phyloP scores from a whole-genome alignment of 2,113 vertebrate genomes.

The Clarias magur region DNA sequence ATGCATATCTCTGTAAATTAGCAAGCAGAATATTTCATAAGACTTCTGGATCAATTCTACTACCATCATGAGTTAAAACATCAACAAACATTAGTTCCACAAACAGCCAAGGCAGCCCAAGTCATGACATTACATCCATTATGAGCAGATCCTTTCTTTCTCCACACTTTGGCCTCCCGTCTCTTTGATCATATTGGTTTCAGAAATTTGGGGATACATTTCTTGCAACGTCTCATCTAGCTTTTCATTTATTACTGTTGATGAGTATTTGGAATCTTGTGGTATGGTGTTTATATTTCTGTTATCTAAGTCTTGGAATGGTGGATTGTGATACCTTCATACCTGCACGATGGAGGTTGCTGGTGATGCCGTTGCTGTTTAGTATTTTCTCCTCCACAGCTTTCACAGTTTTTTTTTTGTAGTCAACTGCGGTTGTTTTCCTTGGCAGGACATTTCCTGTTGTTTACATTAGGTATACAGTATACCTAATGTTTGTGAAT shows the following conservation, averaged over 20 bases:
- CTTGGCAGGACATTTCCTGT: not conserved
- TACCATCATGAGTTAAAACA: not conserved
- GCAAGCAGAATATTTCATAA: not conserved
- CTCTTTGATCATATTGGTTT: not conserved
- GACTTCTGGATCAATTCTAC: not conserved
- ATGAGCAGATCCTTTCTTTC: no score
- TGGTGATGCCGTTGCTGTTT: not conserved
- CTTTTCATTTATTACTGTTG: not conserved
- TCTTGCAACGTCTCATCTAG: not conserved
- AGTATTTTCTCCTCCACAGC: not conserved
- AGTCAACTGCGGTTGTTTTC: not conserved
- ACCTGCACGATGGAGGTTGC: not conserved
- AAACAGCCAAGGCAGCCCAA: not conserved
- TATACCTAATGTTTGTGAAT: no score
- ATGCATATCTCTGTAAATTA: not conserved
- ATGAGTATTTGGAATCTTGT: not conserved
- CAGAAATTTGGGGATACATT: not conserved
- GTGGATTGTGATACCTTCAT: not conserved
- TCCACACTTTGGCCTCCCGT: not conserved
- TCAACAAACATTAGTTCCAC: not conserved
- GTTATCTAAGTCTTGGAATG: not conserved
- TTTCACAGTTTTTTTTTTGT: not conserved
- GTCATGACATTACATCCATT: no score
- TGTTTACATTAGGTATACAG: not conserved
- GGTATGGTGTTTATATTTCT: no score